Evolutionary conservation across 2,888 invertebrate species (phyloP), one percentile per base, ranked within the genome.

Genomic region (Dendrolimus houi): DNA sequence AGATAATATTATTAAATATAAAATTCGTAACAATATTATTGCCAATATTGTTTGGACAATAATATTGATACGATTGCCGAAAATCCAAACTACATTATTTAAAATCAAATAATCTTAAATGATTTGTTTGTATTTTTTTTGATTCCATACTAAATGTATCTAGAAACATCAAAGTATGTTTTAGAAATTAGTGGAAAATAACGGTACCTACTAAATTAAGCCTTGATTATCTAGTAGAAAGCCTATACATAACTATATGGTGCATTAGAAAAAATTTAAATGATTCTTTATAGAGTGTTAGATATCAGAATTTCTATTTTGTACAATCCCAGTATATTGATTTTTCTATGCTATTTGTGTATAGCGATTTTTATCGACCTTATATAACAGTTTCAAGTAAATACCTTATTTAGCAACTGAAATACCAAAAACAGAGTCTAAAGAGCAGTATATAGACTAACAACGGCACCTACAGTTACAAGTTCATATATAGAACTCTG

Each of bases 181-280:
- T 67, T 74, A 74, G 71, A 59, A 64, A 60, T 63, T 74, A 72
- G 71, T 70, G 57, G 58, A 64, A 62, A 70, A 64, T 69, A 79
- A 81, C 79, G 79, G 86, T 87, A 88, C 85, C 86, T 85, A 85
- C 77, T 29, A 72, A 77, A 74, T 64, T 77, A 79, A 81, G 82
- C 85, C 82, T 89, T 86, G 71, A 76, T 72, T 69, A 69, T 75
- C 66, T 74, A 67, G 71, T 80, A 77, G 77, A 76, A 70, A 77
- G 78, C 79, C 77, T 84, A 83, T 64, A 66, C 63, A 71, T 68
- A 69, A 29, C 63, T 10, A 63, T 69, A 71, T 79, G 84, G 85
- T 86, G 85, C 84, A 66, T 81, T 82, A 81, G 77, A 75, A 62
- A 73, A 29, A 74, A 67, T 66, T 59, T 59, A 65, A 67, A 62